Conservation (phyloP, 1,140 invertebrate genomes). For the Coboldia fuscipes region DNA sequence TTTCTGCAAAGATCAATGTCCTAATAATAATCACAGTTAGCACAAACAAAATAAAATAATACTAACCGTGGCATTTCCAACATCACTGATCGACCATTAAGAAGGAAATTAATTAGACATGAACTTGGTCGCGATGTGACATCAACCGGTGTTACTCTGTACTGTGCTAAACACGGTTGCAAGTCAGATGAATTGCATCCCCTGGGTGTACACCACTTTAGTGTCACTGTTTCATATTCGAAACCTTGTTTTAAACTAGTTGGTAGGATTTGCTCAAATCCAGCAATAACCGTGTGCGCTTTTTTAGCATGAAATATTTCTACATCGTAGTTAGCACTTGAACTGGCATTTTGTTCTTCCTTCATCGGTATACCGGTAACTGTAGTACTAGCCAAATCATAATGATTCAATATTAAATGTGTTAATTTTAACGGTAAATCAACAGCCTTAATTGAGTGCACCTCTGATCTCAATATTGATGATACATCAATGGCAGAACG, state of each 20-base stretch:
- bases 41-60: background rate
- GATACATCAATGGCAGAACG: constrained; percentile 34
- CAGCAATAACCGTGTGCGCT: constrained; percentile 58
- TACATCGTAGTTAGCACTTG: constrained; percentile 94
- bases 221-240: constrained; percentile 47
- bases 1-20: constrained; percentile 25
- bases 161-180: constrained; percentile 62
- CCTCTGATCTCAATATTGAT: constrained; percentile 37
- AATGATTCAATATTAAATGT: constrained; percentile 60
- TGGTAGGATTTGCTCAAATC: constrained; percentile 27
- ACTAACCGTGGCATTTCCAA: constrained; percentile 64
- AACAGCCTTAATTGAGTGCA: constrained; percentile 43
- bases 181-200: constrained; percentile 53
- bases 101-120: constrained; percentile 87
- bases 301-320: constrained; percentile 77
- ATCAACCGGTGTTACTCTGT: constrained; percentile 85
- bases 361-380: constrained; percentile 99
- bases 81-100: constrained; percentile 84
- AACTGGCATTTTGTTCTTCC: constrained; percentile 95
- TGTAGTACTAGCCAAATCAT: constrained; percentile 82
- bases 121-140: constrained; percentile 87
- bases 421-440: constrained; percentile 44
- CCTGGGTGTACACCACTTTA: constrained; percentile 91
- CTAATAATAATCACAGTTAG: background rate
- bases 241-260: constrained; percentile 27